Evolutionary conservation across 2,888 invertebrate species (phyloP).

Genomic region (Thyatira batis): DNA sequence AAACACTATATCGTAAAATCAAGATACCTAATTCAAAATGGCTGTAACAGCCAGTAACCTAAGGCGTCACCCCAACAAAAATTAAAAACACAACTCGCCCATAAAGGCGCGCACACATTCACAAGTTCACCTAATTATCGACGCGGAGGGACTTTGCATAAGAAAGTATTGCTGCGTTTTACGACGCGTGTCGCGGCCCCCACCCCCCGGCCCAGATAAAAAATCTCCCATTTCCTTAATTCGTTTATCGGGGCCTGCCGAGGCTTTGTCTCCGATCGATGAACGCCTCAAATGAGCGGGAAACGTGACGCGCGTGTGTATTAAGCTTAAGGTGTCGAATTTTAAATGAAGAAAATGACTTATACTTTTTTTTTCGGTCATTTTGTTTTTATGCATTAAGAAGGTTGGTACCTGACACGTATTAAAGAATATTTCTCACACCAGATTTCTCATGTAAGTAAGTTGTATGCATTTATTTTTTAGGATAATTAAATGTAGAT

Average conservation of each 20-base stretch:
- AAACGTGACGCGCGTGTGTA: slow-evolving; percentile 79
- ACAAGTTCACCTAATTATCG: slow-evolving; percentile 76
- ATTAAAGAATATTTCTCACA: too few species aligned
- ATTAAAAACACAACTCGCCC: slow-evolving; percentile 73
- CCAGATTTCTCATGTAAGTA: too few species aligned
- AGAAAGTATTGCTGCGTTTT: slow-evolving; percentile 82
- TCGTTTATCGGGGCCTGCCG: slow-evolving; percentile 80
- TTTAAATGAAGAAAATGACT: slow-evolving; percentile 21
- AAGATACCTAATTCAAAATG: background rate
- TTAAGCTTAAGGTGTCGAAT: slow-evolving; percentile 68
- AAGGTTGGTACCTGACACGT: too few species aligned
- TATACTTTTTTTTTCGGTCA: background rate
- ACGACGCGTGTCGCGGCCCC: slow-evolving; percentile 73
- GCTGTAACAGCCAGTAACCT: slow-evolving; percentile 14
- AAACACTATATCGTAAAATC: background rate
- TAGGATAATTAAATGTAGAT: too few species aligned
- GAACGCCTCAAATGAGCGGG: slow-evolving; percentile 77
- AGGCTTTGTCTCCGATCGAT: slow-evolving; percentile 82
- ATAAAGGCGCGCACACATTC: slow-evolving; percentile 62
- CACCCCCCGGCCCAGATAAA: slow-evolving; percentile 75
- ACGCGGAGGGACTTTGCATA: slow-evolving; percentile 78
- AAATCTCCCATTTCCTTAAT: slow-evolving; percentile 83
- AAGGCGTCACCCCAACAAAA: slow-evolving; percentile 44
- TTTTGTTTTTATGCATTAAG: background rate
- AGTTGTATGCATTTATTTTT: too few species aligned